Percentiles rank a stretch among this genome's conserved stretches.
Evolutionary conservation across 37 sponge, comb jelly and placozoan genomes (phyloP).

Genomic region (Crambe crambe): DNA sequence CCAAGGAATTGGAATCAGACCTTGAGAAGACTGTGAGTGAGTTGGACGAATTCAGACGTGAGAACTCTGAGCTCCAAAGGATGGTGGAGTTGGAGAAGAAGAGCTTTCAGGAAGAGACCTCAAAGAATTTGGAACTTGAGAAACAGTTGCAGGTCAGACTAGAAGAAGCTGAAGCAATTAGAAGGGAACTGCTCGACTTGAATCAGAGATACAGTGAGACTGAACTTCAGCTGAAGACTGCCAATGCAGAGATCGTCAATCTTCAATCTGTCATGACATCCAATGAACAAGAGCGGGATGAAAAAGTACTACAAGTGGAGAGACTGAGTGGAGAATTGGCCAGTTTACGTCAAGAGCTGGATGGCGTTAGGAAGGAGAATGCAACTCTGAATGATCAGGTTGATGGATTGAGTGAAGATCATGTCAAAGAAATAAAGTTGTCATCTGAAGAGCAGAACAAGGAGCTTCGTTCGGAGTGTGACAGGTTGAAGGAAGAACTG

Average conservation of each 20-base stretch:
- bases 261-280: neutral
- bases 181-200: neutral
- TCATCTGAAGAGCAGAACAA: neutral
- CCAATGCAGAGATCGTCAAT: neutral
- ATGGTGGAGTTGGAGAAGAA: neutral
- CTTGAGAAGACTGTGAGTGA: conserved; percentile 2
- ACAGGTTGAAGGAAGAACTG: neutral
- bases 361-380: neutral
- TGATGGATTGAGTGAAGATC: neutral
- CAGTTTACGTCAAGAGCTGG: conserved; percentile 5
- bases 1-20: conserved; percentile 1
- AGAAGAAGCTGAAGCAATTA: neutral
- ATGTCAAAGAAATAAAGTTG: neutral
- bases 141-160: no score
- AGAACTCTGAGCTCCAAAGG: neutral
- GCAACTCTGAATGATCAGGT: neutral
- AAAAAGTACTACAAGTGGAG: neutral
- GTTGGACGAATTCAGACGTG: neutral
- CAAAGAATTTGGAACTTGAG: neutral
- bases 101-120: neutral
- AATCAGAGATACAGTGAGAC: neutral
- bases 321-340: conserved; percentile 2
- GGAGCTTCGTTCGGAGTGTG: neutral
- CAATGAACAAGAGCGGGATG: neutral
- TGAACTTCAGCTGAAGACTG: neutral